Conservation (phyloP, 1,140 invertebrate species). For the Sycobia sp. region DNA sequence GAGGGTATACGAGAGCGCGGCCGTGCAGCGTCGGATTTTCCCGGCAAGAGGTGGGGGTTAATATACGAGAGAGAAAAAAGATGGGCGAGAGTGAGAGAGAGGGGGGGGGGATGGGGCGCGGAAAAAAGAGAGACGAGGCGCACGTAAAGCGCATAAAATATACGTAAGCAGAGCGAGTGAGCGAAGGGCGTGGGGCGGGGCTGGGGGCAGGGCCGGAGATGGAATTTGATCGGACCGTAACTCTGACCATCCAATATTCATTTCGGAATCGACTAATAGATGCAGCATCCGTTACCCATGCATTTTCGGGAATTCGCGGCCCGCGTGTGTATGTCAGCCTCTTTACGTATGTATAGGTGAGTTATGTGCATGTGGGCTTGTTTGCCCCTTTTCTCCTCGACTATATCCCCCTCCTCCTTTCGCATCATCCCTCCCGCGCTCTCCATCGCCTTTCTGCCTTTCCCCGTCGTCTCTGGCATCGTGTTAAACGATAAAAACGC, state of each 20-base stretch:
- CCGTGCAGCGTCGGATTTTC: too few relatives aligned
- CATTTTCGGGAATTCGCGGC: not conserved
- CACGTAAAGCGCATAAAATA: slow-evolving; percentile 45
- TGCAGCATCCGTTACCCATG: slow-evolving; percentile 41
- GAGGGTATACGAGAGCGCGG: too few relatives aligned
- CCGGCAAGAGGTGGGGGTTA: too few relatives aligned
- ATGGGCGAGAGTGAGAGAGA: too few relatives aligned
- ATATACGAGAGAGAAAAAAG: too few relatives aligned
- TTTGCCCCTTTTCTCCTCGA: not conserved
- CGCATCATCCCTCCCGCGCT: too few relatives aligned
- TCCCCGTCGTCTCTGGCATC: too few relatives aligned
- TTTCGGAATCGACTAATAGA: slow-evolving; percentile 53
- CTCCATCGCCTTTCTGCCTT: too few relatives aligned
- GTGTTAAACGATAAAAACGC: too few relatives aligned
- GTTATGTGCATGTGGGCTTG: slow-evolving; percentile 1
- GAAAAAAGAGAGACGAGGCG: slow-evolving; percentile 1
- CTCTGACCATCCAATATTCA: slow-evolving; percentile 54
- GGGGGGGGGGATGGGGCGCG: too few relatives aligned
- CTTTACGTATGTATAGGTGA: slow-evolving; percentile 24
- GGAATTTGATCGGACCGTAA: slow-evolving; percentile 53
- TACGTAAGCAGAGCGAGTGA: slow-evolving; percentile 41
- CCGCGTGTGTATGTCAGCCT: slow-evolving; percentile 3
- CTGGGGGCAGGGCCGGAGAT: not conserved
- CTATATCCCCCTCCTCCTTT: too few relatives aligned
- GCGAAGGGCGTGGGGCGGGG: too few relatives aligned